Base-by-base conservation (phyloP, 2,888 invertebrate genomes). In the Drosophila siamana region DNA sequence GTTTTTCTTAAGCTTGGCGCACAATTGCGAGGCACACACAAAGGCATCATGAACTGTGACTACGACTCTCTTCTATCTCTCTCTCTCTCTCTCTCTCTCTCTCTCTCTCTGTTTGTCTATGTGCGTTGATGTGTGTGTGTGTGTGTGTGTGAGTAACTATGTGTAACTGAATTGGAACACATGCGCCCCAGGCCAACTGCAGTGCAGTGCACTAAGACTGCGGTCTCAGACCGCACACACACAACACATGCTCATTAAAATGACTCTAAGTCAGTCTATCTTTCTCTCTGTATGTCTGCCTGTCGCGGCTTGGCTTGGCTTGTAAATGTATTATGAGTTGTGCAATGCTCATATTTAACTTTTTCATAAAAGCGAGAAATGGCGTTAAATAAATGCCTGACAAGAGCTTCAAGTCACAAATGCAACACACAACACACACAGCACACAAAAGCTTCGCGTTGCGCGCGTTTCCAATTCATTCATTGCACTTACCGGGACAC, bases 401-500 rank as follows among this genome's bases (percentile, higher is more conserved):
- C 63, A 64, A 76, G 59, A 24, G 63, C 60, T 63, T 48, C 41
- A 46, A 68, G 41, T 57, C 43, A 40, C 44, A 59, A 4, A 4
- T 11, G 30, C 28, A 16, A 36, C 40, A 43, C 36, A n/a, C 13
- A 40, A 24, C 16, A 26, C 13, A 26, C n/a, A 6, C 51, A 43
- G 15, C 4, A 50, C 50, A 43, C 46, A 36, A 44, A 44, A 44
- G 15, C 22, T 16, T 22, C 13, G 15, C 40, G 11, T 16, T 8
- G 6, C 15, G n/a, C 28, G 26, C 43, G 28, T 30, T 36, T 46
- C 28, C 11, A 24, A 19, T 50, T 33, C 9, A 24, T 51, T 36
- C 33, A 50, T 57, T 60, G 13, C 24, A 91, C 91, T 89, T 86
- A 93, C 93, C 95, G 93, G 55, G 95, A 94, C 22, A 95, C 94